These are phyloP conservation scores for Morus bassanus DNA, from an alignment of 2,797 vertebrate genomes.

Conservation along the genomic window DNA sequence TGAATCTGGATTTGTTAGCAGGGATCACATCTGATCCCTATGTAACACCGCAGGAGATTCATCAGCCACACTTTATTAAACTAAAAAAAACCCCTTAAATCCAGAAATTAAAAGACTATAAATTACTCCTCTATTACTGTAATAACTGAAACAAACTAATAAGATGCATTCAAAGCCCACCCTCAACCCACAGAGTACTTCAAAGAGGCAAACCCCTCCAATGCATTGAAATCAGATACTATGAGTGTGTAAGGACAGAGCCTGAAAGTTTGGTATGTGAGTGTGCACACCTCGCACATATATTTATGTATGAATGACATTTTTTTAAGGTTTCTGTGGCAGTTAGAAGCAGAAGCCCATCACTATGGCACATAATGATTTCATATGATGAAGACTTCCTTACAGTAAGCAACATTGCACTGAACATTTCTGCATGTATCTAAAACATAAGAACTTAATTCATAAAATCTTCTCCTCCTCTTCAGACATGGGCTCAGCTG, in stretches of 20 bases:
- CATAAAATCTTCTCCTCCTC: background rate
- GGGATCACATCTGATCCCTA: slow-evolving; percentile 62
- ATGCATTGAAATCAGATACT: background rate
- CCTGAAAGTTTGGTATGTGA: background rate
- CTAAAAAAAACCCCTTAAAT: background rate
- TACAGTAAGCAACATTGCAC: background rate
- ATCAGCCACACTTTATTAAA: slow-evolving; percentile 57
- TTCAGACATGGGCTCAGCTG: slow-evolving; percentile 17
- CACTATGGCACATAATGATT: background rate
- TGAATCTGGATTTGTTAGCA: slow-evolving; percentile 56
- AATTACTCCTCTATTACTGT: slow-evolving; percentile 17
- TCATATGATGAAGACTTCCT: background rate
- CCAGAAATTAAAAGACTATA: slow-evolving; percentile 37
- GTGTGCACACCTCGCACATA: background rate
- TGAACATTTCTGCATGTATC: background rate
- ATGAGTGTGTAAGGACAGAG: background rate
- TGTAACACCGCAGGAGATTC: slow-evolving; percentile 39
- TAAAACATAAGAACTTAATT: background rate
- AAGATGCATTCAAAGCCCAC: background rate
- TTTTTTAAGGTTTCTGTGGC: background rate
- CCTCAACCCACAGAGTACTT: background rate
- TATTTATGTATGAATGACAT: background rate
- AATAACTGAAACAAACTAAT: slow-evolving; percentile 35
- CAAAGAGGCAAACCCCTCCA: background rate
- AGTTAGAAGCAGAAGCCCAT: background rate